Percentiles rank a stretch among this genome's conserved stretches.
Conservation (phyloP, 2,797 vertebrate genomes). For the Anableps anableps region DNA sequence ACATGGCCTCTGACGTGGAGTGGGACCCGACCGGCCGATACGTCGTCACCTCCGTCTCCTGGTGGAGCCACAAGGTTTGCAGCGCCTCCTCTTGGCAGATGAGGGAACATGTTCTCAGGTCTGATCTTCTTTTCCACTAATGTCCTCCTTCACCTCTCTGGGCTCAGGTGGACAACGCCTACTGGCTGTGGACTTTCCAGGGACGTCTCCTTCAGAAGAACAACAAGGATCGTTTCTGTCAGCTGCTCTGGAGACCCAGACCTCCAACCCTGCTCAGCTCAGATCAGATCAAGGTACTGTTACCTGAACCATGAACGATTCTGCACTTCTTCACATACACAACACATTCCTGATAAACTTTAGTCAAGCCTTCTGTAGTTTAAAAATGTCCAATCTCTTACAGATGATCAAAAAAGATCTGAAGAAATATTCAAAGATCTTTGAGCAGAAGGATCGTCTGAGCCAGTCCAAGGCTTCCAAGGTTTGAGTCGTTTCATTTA, state of each 20-base stretch:
- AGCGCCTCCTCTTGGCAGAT: not conserved
- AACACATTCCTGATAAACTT: not conserved
- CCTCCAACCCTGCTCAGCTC: conserved; percentile 87
- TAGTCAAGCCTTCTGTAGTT: not conserved
- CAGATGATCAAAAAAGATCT: conserved; percentile 98
- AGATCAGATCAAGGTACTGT: conserved; percentile 90
- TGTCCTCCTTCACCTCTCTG: not conserved
- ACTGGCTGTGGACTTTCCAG: conserved; percentile 99
- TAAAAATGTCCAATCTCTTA: conserved; percentile 25
- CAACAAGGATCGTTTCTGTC: conserved; percentile 97
- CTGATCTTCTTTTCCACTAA: not conserved
- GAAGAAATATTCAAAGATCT: conserved; percentile 99
- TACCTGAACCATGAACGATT: not conserved
- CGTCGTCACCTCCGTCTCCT: conserved; percentile 95
- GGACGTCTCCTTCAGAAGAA: conserved; percentile 98
- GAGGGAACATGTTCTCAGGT: not conserved
- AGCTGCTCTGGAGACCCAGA: conserved; percentile 96
- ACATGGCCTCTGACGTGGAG: conserved; percentile 97
- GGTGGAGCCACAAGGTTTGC: conserved; percentile 98
- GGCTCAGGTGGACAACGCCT: conserved; percentile 95
- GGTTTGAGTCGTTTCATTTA: conserved; percentile 74
- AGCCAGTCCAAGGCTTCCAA: conserved; percentile 99
- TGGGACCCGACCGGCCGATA: conserved; percentile 98
- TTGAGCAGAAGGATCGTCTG: conserved; percentile 98
- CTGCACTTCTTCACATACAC: conserved; percentile 22